Percentiles rank a stretch among this genome's conserved stretches.
Evolutionary conservation across 2,113 vertebrate genomes (phyloP).

Genomic region (Choloepus hoffmanni): DNA sequence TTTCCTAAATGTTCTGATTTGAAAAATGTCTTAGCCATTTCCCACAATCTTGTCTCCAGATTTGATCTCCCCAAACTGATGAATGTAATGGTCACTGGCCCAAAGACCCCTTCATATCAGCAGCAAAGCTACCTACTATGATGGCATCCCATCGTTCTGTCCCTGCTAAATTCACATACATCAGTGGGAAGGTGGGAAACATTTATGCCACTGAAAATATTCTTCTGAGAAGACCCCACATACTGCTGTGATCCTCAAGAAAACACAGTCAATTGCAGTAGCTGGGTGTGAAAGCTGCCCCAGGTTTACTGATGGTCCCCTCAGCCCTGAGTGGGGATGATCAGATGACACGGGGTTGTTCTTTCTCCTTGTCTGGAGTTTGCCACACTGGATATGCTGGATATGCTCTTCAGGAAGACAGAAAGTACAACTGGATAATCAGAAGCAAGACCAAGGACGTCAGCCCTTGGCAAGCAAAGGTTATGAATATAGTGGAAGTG

Average conservation of each 20-base stretch:
- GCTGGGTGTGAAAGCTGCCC: not conserved
- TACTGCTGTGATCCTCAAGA: too few species aligned
- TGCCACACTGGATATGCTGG: slow-evolving; percentile 81
- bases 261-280: not conserved
- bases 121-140: slow-evolving; percentile 84
- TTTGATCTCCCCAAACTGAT: slow-evolving; percentile 82
- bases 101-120: slow-evolving; percentile 81
- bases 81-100: slow-evolving; percentile 89
- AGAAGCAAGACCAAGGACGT: slow-evolving; percentile 90
- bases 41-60: slow-evolving; percentile 76
- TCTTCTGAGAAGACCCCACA: too few species aligned
- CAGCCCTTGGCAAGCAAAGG: slow-evolving; percentile 89
- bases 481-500: slow-evolving; percentile 85
- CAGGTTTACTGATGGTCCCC: not conserved
- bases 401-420: slow-evolving; percentile 89
- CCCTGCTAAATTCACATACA: slow-evolving; percentile 89
- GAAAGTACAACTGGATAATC: slow-evolving; percentile 78
- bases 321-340: not conserved
- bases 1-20: not conserved
- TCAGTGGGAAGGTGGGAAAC: slow-evolving; percentile 85
- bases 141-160: slow-evolving; percentile 81
- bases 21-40: slow-evolving; percentile 5
- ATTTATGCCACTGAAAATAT: slow-evolving; percentile 85
- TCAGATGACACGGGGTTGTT: not conserved
- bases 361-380: not conserved